These are phyloP conservation scores for Venusia cambrica DNA, from an alignment of 2,888 invertebrate species.

Conservation along the genomic window DNA sequence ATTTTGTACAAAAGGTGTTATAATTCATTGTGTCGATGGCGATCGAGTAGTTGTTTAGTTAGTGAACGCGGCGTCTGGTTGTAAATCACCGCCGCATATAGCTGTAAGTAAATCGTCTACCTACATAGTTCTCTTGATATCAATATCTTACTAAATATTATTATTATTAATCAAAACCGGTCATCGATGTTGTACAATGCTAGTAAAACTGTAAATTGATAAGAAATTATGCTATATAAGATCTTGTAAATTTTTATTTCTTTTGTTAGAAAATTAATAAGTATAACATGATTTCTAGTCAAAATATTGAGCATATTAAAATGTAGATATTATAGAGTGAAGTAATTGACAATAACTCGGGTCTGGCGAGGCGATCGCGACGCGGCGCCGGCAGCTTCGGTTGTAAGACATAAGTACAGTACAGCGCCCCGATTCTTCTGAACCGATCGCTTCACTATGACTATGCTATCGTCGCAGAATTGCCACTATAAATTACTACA, in stretches of 20 bases:
- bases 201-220: slow-evolving; percentile 72
- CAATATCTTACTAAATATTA: slow-evolving; percentile 38
- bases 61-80: slow-evolving; percentile 45
- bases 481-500: too few relatives aligned
- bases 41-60: slow-evolving; percentile 29
- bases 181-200: slow-evolving; percentile 77
- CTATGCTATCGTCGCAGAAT: too few relatives aligned
- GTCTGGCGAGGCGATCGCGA: slow-evolving; percentile 54
- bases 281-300: slow-evolving; percentile 81
- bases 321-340: slow-evolving; percentile 72
- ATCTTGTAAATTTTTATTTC: slow-evolving; percentile 70
- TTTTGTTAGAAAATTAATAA: slow-evolving; percentile 75
- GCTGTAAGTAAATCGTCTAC: slow-evolving; percentile 41
- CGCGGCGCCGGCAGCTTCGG: slow-evolving; percentile 38
- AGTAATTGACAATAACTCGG: slow-evolving; percentile 80
- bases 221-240: slow-evolving; percentile 73
- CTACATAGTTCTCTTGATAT: slow-evolving; percentile 47
- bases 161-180: slow-evolving; percentile 47
- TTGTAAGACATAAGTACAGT: slow-evolving; percentile 65
- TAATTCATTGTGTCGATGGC: slow-evolving; percentile 23
- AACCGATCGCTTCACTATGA: too few relatives aligned
- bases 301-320: slow-evolving; percentile 80
- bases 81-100: slow-evolving; percentile 21
- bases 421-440: too few relatives aligned
- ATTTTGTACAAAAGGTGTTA: slow-evolving; percentile 36